Evolutionary conservation across 1,140 invertebrate genomes (phyloP), one percentile per base, ranked within the genome.

Genomic region (Drosophila orosa): DNA sequence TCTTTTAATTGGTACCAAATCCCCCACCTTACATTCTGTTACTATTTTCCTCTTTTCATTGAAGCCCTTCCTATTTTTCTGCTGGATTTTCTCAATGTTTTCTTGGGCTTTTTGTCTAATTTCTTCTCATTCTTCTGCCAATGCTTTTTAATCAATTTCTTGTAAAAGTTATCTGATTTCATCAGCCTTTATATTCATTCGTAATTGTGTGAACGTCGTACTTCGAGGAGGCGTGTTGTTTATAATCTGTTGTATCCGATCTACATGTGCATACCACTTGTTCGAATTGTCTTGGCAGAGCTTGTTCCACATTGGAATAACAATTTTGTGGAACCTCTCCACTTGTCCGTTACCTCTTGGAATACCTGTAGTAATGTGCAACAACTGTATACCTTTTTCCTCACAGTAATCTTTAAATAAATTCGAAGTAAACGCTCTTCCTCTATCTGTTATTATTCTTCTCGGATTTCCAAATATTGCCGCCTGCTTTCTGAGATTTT

Each of bases 401-500:
- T 44, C 27, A 13, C 56, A 42, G 13, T 44, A 40, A 9, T 29
- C 40, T 45, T 13, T 6, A 19, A 55, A 37, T 13, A 37, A 15
- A 39, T 6, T 39, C 1, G 33, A 55, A 24, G 22, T 39, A 24
- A 37, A 17, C 3, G 33, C 33, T 22, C 33, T 39, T 22, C 54
- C 54, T 27, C 24, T 56, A 56, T 56, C 24, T 3, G 54, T 17
- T 17, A 56, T 37, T 17, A 56, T 40, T 12, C 24, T 25, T 5
- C 31, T n/a, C 12, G 33, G 52, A n/a, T 37, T 55, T 24, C 52
- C 52, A 37, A 54, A 52, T 33, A 44, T 44, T 44, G 19, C 19
- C 19, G 19, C 19, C 19, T 44, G 19, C 10, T 44, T 22, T 17
- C 3, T 12, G 47, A 35, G 33, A 5, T 33, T 13, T 0, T 33